Base-by-base conservation (phyloP, 1,140 invertebrate species). In the Babylonia areolata region DNA sequence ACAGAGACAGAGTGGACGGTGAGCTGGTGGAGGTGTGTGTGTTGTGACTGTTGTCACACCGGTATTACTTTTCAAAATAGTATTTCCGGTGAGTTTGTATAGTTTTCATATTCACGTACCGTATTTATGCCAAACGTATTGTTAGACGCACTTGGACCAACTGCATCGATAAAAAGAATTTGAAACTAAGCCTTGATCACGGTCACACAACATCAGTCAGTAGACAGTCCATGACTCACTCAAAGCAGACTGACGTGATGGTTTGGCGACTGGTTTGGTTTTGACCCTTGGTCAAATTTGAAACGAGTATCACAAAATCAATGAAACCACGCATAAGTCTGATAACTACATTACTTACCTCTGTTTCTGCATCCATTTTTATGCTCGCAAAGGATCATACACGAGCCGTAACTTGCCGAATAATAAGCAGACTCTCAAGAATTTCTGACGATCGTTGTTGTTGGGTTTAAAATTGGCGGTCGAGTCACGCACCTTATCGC, bases 381-480 rank as follows among this genome's bases (percentile, higher is more conserved):
- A 40, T 37, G 42, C 23, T 64, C 28, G 12, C 75, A 54, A 78
- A 39, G 80, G 37, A 51, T 3, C 12, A 33, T 31, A 42, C 37
- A 28, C 31, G 37, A 12, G 28, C 64, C 15, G 12, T 35, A 28
- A 37, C 3, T 17, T n/a, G n/a, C 2, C 39, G 40, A 79, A 37
- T 1, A 39, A 33, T 42, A 5, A 42, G 71, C 20, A 40, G 37
- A 23, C 20, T 69, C 33, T 79, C 20, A 15, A 40, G 37, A 23
- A 37, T 69, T 42, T 79, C 20, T 37, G 33, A 5, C 20, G 35
- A 86, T 42, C 3, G 31, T 31, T 64, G 58, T 64, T 64, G 28
- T 64, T 64, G 15, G 58, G 80, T 87, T 87, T 80, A 81, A 87
- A 87, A 79, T 87, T 87, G 87, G 87, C 87, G 87, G 87, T 87